Evolutionary conservation across 2,888 invertebrate genomes (phyloP), one percentile per base, ranked within the genome.

Genomic region (Andrena flavipes): DNA sequence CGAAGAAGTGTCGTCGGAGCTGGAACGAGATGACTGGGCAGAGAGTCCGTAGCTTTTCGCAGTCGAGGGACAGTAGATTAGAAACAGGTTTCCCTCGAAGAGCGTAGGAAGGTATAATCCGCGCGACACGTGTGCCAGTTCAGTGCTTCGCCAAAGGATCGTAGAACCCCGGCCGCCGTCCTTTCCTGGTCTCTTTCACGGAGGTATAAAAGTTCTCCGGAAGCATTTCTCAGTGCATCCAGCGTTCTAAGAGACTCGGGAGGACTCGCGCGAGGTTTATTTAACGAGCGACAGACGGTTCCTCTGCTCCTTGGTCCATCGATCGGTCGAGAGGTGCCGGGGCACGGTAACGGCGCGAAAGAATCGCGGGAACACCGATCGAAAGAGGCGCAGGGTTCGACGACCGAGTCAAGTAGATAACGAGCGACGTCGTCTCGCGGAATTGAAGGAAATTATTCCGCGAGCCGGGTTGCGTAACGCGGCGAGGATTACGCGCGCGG

Each of bases 391-490:
- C 64, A 30, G 76, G 33, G 88, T 88, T 88, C 89, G 80, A 85
- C 29, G 87, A 82, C 89, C 87, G 85, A 65, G 68, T 73, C 69
- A 80, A 88, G 76, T 85, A 78, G 77, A 74, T 85, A 88, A 88
- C 73, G 64, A 75, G 78, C 35, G 77, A 80, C 69, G 78, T 80
- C 79, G 78, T 68, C 77, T 56, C 23, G 76, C 69, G 67, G 82
- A 89, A 84, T 87, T 83, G 78, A 79, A 80, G 83, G 63, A 78
- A 85, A 88, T 88, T 78, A 75, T 83, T 76, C 82, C 70, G 76
- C 78, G 77, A 73, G 82, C 51, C n/a, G 72, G 64, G 79, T 87
- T 88, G 83, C 85, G 81, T 84, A 86, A 85, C 63, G 23, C 26
- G 10, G 56, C 48, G 77, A 63, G 30, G 73, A 81, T 79, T 80